Conservation (phyloP, 2,797 vertebrate genomes). For the Spinus pinus region DNA sequence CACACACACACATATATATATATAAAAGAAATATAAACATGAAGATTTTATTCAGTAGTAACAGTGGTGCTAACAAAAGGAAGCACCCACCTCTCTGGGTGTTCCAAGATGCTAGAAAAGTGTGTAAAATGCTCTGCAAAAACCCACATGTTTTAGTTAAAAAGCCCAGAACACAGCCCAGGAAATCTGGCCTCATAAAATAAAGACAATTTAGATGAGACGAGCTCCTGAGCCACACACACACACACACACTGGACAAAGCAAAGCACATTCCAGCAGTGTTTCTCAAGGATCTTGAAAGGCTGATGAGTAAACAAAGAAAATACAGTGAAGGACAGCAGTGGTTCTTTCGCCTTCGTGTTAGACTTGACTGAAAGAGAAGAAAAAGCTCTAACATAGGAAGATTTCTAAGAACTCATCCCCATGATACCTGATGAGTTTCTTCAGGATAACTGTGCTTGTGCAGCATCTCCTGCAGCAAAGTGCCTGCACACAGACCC, state of each 20-base stretch:
- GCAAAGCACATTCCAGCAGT: neutral
- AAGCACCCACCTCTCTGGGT: neutral
- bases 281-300: neutral
- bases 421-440: neutral
- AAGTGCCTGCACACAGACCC: fast-evolving
- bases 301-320: neutral
- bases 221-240: neutral
- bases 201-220: neutral
- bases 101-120: neutral
- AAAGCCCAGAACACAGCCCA: neutral
- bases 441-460: neutral
- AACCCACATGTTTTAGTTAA: neutral
- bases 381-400: neutral
- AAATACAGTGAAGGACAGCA: fast-evolving
- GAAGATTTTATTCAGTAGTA: neutral
- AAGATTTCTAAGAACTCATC: neutral
- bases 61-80: neutral
- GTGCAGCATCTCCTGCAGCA: neutral
- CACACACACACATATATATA: too few species aligned
- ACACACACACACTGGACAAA: neutral
- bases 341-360: neutral
- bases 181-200: slow-evolving; percentile 5
- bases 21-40: neutral
- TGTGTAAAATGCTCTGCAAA: neutral
- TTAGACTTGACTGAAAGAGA: neutral